Base-by-base conservation (phyloP, 2,888 invertebrate species). In the Drosophila sordidapex region DNA sequence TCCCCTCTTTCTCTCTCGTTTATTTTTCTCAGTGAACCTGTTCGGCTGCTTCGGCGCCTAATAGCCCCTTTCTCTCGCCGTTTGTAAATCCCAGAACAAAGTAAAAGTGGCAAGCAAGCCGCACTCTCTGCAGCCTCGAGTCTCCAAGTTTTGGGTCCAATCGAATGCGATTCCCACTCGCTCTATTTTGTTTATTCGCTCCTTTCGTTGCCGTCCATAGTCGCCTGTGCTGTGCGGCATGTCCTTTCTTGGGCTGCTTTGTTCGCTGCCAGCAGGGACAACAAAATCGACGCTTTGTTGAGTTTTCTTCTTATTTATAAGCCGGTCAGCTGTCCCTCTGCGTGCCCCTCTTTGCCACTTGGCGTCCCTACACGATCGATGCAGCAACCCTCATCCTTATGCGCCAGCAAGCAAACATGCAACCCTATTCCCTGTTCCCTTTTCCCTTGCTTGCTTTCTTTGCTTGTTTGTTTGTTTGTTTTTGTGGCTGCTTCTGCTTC, bases 261-360 rank as follows among this genome's bases (percentile, higher is more conserved):
- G 77, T 78, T 74, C 33, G 66, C 60, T 67, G 62, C 31, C 57
- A 54, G 56, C 71, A 49, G 59, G 58, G 25, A 71, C 71, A 73
- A 65, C 60, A 48, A 49, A 66, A 58, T 13, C 74, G 66, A 63
- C 70, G 74, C 78, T 79, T 79, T 79, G 76, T 76, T 75, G 53
- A 67, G 40, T 52, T 63, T 64, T 68, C 53, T 61, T 36, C 58
- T 64, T 53, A 51, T 60, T 56, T 61, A 56, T 66, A 70, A 68
- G 80, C 72, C 65, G 77, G 71, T 80, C 80, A 77, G 80, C 77
- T 80, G 74, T 69, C 68, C 71, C 58, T 48, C 52, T 48, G 18
- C 10, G 33, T 25, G 46, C 35, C 27, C 18, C 29, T 62, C n/a
- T 15, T 11, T 43, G 21, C 29, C 11, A 27, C 21, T n/a, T 6